Evolutionary conservation across 2,888 invertebrate genomes (phyloP).

Genomic region (Oligia latruncula): DNA sequence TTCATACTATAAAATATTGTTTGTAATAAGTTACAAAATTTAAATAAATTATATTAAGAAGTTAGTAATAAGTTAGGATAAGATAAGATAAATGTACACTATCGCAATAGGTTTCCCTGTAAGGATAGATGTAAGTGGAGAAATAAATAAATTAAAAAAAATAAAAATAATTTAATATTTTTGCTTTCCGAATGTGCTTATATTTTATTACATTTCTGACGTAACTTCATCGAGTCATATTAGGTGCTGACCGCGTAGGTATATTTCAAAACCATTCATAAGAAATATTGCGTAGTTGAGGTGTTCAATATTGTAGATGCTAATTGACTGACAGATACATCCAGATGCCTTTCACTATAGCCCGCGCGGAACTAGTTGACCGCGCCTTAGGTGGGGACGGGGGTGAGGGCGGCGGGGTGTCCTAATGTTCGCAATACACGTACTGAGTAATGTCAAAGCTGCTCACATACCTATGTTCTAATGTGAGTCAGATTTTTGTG

Average conservation of each 20-base stretch:
- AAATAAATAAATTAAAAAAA: too few species aligned
- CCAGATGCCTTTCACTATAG: conserved; percentile 30
- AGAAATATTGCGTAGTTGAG: conserved; percentile 25
- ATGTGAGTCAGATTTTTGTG: neutral
- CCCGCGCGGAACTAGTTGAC: too few species aligned
- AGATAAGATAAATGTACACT: too few species aligned
- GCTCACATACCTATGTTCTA: neutral
- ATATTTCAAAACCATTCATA: conserved; percentile 27
- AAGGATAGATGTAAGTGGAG: too few species aligned
- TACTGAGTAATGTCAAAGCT: too few species aligned
- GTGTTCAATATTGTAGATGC: conserved; percentile 18
- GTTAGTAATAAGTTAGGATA: too few species aligned
- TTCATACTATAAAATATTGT: neutral
- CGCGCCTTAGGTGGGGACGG: too few species aligned
- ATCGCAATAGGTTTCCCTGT: too few species aligned
- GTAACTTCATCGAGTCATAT: conserved; percentile 10
- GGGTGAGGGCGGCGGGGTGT: too few species aligned
- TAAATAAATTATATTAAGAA: too few species aligned
- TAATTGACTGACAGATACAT: conserved; percentile 41
- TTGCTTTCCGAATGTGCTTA: neutral
- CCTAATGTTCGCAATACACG: too few species aligned
- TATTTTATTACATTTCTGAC: conserved; percentile 4
- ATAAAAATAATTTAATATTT: neutral
- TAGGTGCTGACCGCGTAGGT: neutral
- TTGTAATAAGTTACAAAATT: too few species aligned